These are phyloP conservation scores for Bombus sylvicola DNA, from an alignment of 1,140 invertebrate genomes.

Conservation along the genomic window DNA sequence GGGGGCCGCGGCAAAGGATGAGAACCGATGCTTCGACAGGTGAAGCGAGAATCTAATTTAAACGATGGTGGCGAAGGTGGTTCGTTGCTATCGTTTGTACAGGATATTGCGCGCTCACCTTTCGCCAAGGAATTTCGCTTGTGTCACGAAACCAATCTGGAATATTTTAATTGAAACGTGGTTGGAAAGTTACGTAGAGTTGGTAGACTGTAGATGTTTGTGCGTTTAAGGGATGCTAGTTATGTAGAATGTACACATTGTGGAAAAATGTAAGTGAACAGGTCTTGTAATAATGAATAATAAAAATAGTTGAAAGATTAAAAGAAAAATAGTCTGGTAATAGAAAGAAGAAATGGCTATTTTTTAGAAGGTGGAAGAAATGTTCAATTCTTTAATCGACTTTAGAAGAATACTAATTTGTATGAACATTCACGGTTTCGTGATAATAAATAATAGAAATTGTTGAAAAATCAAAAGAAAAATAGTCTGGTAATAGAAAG, in stretches of 20 bases:
- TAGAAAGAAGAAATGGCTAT: rapidly evolving
- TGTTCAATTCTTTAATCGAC: rapidly evolving
- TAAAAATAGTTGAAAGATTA: too few species aligned
- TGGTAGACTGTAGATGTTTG: neutral
- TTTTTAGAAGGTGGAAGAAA: too few species aligned
- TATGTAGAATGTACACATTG: too few species aligned
- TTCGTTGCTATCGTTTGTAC: constrained; percentile 10
- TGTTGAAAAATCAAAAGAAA: too few species aligned
- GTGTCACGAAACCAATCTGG: neutral
- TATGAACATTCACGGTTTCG: too few species aligned
- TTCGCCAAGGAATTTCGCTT: neutral
- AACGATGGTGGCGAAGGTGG: constrained; percentile 17
- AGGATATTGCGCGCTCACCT: constrained; percentile 2
- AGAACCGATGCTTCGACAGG: constrained; percentile 37
- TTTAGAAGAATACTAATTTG: too few species aligned
- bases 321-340: too few species aligned
- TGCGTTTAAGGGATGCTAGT: neutral
- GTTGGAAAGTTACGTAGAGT: neutral
- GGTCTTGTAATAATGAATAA: too few species aligned
- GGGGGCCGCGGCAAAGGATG: neutral
- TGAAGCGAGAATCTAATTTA: constrained; percentile 39
- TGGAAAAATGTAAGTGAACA: too few species aligned
- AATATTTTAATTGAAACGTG: constrained; percentile 28
- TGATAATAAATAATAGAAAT: too few species aligned
- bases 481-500: too few species aligned